Evolutionary conservation across 2,888 invertebrate genomes (phyloP).

Genomic region (Mystacides longicornis): DNA sequence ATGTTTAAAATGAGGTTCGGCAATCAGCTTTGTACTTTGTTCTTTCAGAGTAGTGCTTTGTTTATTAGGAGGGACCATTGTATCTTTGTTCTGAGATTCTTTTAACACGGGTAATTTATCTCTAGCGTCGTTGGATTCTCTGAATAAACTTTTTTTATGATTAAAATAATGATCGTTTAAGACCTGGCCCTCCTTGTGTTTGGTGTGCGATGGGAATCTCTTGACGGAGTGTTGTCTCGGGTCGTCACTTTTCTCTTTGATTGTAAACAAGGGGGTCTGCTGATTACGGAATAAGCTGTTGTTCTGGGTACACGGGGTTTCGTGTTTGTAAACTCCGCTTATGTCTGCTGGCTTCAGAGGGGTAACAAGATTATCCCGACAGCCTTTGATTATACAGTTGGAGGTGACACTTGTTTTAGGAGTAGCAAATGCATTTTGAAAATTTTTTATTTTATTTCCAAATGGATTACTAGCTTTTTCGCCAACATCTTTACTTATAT

Average conservation of each 20-base stretch:
- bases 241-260: conserved; percentile 12
- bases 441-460: not conserved
- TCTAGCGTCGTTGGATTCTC: not conserved
- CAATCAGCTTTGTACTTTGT: not conserved
- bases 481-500: not conserved
- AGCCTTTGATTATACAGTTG: conserved; percentile 18
- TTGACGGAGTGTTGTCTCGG: conserved; percentile 1
- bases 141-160: conserved; percentile 6
- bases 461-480: conserved; percentile 6
- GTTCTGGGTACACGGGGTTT: conserved; percentile 16
- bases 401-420: conserved; percentile 20
- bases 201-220: not conserved
- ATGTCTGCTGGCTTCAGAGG: conserved; percentile 10
- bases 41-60: not conserved
- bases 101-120: conserved; percentile 11
- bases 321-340: conserved; percentile 7
- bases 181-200: conserved; percentile 14
- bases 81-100: not conserved
- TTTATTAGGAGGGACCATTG: not conserved
- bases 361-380: conserved; percentile 16
- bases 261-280: conserved; percentile 18
- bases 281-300: conserved; percentile 3
- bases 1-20: not conserved
- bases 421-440: conserved; percentile 13
- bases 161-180: not conserved